Conservation (phyloP, 2,797 vertebrate species). For the Picus viridis region DNA sequence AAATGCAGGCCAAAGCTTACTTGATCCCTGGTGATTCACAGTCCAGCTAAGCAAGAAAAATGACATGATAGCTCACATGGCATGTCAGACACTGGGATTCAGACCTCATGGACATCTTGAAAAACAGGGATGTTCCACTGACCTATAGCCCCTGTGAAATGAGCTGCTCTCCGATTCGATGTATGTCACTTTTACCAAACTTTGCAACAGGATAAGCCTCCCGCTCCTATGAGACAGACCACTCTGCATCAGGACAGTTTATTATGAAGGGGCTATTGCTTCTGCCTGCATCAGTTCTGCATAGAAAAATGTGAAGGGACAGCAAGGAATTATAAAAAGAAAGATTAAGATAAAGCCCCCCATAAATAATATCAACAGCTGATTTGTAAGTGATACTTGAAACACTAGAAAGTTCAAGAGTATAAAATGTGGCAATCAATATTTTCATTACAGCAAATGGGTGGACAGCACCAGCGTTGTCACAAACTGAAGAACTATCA, state of each 20-base stretch:
- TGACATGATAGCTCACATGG: neutral
- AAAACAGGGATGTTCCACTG: neutral
- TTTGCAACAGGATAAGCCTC: neutral
- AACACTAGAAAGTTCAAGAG: neutral
- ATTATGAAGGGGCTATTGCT: neutral
- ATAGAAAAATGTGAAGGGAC: neutral
- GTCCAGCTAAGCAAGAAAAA: neutral
- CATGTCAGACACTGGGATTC: neutral
- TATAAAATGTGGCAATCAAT: neutral
- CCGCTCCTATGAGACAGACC: neutral
- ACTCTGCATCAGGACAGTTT: neutral
- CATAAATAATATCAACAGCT: neutral
- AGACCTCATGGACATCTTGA: neutral
- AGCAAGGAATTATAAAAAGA: neutral
- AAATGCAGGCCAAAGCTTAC: neutral
- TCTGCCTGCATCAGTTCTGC: neutral
- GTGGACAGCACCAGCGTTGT: neutral
- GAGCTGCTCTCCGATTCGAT: neutral
- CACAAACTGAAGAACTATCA: neutral
- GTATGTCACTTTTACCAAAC: neutral
- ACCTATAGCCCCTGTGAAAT: neutral
- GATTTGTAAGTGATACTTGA: neutral
- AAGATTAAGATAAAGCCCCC: neutral
- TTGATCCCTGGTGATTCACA: neutral
- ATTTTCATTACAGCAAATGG: neutral